phyloP scores from a whole-genome alignment of 2,113 vertebrate genomes.

The Erpornis zantholeuca region DNA sequence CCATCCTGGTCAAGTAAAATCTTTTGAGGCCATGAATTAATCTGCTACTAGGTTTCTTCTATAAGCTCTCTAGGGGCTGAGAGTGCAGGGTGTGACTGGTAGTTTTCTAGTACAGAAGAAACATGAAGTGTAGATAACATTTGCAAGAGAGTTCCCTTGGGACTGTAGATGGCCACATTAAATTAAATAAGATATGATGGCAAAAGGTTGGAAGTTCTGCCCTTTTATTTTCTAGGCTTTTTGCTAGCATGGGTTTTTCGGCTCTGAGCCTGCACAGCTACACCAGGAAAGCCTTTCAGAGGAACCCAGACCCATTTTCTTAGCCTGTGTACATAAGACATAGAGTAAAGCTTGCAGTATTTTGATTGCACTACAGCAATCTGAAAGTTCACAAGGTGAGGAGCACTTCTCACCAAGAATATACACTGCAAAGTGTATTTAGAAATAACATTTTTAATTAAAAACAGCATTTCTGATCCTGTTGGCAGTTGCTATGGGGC shows the following conservation, averaged over 20 bases:
- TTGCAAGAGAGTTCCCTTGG: not conserved
- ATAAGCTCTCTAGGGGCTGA: not conserved
- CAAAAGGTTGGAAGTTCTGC: not conserved
- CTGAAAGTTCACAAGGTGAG: slow-evolving; percentile 60
- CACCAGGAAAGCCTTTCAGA: not conserved
- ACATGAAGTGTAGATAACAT: not conserved
- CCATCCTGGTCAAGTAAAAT: not conserved
- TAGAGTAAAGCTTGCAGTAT: not conserved
- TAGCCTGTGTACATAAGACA: not conserved
- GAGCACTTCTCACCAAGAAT: slow-evolving; percentile 47
- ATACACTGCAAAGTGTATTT: slow-evolving; percentile 54
- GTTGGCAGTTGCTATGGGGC: slow-evolving; percentile 65
- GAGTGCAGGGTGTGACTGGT: not conserved
- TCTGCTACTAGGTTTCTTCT: not conserved
- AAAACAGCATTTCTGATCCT: slow-evolving; percentile 63
- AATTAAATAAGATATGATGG: not conserved
- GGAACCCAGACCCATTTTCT: not conserved
- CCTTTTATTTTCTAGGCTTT: not conserved
- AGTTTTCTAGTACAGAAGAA: not conserved
- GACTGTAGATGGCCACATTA: not conserved
- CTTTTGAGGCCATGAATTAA: not conserved
- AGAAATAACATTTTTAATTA: slow-evolving; percentile 69
- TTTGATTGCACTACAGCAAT: not conserved
- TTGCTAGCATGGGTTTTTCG: not conserved
- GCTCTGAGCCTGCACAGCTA: not conserved